Base-by-base conservation (phyloP, 2,888 invertebrate genomes). In the Tenthredo mesomela region DNA sequence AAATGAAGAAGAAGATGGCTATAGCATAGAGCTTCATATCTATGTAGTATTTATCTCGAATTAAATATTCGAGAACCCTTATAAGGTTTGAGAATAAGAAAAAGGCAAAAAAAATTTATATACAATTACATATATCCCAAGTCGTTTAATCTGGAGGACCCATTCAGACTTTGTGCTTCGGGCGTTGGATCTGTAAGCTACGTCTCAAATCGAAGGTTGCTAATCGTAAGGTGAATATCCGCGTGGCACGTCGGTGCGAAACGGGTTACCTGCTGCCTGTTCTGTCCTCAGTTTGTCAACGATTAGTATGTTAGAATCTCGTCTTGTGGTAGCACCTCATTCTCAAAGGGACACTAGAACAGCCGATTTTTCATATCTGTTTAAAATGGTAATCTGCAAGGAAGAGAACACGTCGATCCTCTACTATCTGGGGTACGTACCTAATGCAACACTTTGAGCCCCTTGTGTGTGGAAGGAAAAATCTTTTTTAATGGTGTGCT, bases 361-460 rank as follows among this genome's bases (percentile, higher is more conserved):
- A 0, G n/a, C 0, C 4, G 4, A 54, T 10, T 58, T 78, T 58
- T 29, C n/a, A 25, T 25, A 47, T 6, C 15, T 75, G 1, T 12
- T 33, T 1, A 61, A 50, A 82, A 82, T 82, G 82, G 82, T 82
- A 4, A 29, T 50, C 43, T 61, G 61, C 77, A 67, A 18, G 18
- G 71, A 85, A 58, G 54, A 85, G 18, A 82, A 85, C 25, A 85
- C 71, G 71, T 58, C 84, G 15, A 10, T 85, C 3, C 50, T 80
- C 33, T 85, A 85, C 61, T 85, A 82, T 47, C 10, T 82, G 50
- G 71, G 84, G 82, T 85, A 82, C 18, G 82, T 85, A 82, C 18
- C 71, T 85, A 67, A 33, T 67, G 12, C 67, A 12, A 67, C 29
- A n/a, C 71, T 25, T 71, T 4, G 6, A n/a, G 71, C 40, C 54